Evolutionary conservation across 2,888 invertebrate species (phyloP), one percentile per base, ranked within the genome.

Genomic region (Drosophila atripex): DNA sequence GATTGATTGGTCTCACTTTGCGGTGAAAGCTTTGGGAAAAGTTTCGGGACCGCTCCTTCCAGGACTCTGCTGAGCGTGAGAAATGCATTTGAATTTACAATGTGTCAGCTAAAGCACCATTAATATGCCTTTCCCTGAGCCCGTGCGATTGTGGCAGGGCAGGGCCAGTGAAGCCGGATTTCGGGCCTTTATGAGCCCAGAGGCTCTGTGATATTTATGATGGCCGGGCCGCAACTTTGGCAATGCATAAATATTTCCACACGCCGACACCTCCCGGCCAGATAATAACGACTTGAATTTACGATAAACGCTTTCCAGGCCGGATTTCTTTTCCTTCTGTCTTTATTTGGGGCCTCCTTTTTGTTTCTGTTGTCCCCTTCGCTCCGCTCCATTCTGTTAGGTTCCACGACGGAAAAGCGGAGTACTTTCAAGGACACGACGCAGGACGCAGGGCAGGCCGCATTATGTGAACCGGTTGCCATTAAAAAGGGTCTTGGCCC

Each of bases 41-140:
- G 39, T 63, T 68, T 76, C 49, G 30, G 38, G 35, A 14, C 46
- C 53, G 47, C 39, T 43, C 47, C 14, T n/a, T 9, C 30, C 28
- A 18, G 30, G 41, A 32, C 66, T 35, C 28, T 49, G 3, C 35
- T 28, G 69, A 57, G 71, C 54, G 57, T 71, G 82, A 82, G 73
- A 76, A 88, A 88, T 87, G 88, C 88, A 82, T 88, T 82, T 82
- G 79, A 82, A 82, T 87, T 82, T 82, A 87, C 88, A 85, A 85
- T 87, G 85, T 85, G 85, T 85, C 86, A 76, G 78, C 50, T 60
- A 47, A 46, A 59, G 71, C 66, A 59, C 87, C 80, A 80, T 80
- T 80, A 86, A 80, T 78, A 82, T 80, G 79, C 82, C 73, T 55
- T 59, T 58, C 49, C 43, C 18, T 47, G 41, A 32, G 23, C 11